Evolutionary conservation across 2,113 vertebrate species (phyloP).

Genomic region (Aphyosemion australe): DNA sequence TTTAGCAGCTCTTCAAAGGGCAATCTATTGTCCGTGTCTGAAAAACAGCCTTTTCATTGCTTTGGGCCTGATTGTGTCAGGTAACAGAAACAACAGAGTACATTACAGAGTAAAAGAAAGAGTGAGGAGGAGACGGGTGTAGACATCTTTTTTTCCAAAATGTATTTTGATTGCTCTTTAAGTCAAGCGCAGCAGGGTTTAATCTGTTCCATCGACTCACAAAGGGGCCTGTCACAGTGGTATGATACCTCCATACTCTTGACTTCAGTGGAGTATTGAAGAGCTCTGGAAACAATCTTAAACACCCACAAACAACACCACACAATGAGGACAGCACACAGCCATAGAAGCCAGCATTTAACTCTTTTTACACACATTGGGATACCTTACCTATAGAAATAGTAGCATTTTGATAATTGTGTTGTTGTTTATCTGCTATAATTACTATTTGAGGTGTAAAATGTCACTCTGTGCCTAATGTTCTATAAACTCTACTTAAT

Average conservation of each 20-base stretch:
- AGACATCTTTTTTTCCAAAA: constrained; percentile 8
- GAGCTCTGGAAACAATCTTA: constrained; percentile 61
- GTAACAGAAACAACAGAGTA: constrained; percentile 60
- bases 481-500: too few relatives aligned
- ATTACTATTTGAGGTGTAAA: too few relatives aligned
- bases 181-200: constrained; percentile 59
- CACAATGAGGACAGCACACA: constrained; percentile 5
- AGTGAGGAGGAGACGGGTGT: constrained; percentile 30
- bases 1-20: constrained; percentile 53
- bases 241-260: constrained; percentile 55
- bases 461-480: too few relatives aligned
- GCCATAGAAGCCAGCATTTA: constrained; percentile 1
- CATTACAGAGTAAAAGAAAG: constrained; percentile 27
- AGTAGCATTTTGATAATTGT: too few relatives aligned
- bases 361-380: too few relatives aligned
- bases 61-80: constrained; percentile 62
- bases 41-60: constrained; percentile 57
- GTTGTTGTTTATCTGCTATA: too few relatives aligned
- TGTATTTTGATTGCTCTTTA: constrained; percentile 60
- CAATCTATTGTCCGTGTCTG: constrained; percentile 59
- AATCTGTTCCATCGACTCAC: constrained; percentile 63
- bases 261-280: constrained; percentile 55
- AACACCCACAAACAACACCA: constrained; percentile 44
- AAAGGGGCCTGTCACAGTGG: constrained; percentile 63
- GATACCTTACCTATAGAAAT: too few relatives aligned